These are phyloP conservation scores for Coccyzus lansbergi DNA, from an alignment of 2,797 vertebrate genomes.

Conservation along the genomic window DNA sequence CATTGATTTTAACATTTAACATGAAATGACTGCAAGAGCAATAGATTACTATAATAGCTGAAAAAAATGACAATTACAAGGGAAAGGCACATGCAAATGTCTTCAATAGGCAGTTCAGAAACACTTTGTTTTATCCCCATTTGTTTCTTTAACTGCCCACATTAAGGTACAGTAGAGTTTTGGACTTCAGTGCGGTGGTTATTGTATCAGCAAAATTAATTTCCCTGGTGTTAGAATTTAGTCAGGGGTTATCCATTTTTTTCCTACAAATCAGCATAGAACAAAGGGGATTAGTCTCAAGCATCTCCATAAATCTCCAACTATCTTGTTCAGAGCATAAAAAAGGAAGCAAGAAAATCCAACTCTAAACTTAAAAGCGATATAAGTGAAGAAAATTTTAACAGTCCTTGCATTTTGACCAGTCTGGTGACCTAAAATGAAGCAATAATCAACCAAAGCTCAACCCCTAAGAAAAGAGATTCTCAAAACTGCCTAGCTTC, in stretches of 20 bases:
- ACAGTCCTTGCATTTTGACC: neutral
- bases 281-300: neutral
- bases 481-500: neutral
- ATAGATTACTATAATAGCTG: constrained; percentile 13
- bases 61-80: constrained; percentile 46
- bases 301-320: neutral
- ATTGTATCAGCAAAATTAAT: constrained; percentile 36
- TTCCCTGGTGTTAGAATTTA: constrained; percentile 48
- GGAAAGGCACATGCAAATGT: constrained; percentile 69
- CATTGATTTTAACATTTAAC: constrained; percentile 49
- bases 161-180: constrained; percentile 55
- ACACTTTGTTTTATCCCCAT: constrained; percentile 56
- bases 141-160: constrained; percentile 51
- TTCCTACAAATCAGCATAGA: constrained; percentile 18
- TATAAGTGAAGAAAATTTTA: neutral
- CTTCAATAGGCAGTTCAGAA: constrained; percentile 51
- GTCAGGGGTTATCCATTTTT: constrained; percentile 20
- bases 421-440: neutral
- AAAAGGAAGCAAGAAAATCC: neutral
- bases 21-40: constrained; percentile 23
- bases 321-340: neutral
- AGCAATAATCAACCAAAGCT: neutral
- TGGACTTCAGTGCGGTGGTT: constrained; percentile 51
- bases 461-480: neutral
- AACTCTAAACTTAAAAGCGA: neutral